Percentiles rank a stretch among this genome's conserved stretches.
Evolutionary conservation across 2,797 vertebrate species (phyloP).

Genomic region (Pangasius larnaudii): DNA sequence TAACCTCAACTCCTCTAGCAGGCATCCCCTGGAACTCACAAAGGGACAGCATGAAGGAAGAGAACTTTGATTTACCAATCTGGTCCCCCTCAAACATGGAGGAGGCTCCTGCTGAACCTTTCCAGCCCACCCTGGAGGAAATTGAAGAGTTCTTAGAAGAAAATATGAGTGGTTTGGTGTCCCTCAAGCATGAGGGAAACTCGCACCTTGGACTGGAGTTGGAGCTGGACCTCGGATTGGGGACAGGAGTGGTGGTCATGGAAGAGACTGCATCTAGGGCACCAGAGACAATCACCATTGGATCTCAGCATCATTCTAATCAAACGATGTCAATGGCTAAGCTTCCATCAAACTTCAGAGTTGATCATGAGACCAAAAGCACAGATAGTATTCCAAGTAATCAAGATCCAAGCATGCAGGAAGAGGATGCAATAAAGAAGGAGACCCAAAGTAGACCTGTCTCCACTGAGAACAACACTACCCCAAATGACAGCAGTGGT

Average conservation of each 20-base stretch:
- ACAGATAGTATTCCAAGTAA: constrained; percentile 63
- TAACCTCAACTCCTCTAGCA: constrained; percentile 59
- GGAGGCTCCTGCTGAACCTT: constrained; percentile 80
- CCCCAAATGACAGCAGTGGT: constrained; percentile 14
- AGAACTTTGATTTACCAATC: constrained; percentile 81
- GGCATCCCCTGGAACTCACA: constrained; percentile 81
- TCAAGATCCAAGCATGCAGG: constrained; percentile 35
- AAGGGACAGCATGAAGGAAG: constrained; percentile 79
- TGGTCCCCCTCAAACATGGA: constrained; percentile 80
- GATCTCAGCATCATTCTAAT: constrained; percentile 75
- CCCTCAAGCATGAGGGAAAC: constrained; percentile 77
- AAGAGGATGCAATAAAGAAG: constrained; percentile 53
- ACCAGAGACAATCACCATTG: constrained; percentile 52
- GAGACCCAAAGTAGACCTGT: constrained; percentile 65
- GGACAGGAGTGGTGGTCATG: constrained; percentile 61
- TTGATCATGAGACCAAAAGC: constrained; percentile 72
- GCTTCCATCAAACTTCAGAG: constrained; percentile 57
- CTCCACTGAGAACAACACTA: constrained; percentile 57
- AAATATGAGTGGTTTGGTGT: constrained; percentile 87
- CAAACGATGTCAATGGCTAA: constrained; percentile 72
- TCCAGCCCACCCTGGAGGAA: constrained; percentile 95
- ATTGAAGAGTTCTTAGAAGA: constrained; percentile 97
- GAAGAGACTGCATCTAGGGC: constrained; percentile 53
- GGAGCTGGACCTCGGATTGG: constrained; percentile 70
- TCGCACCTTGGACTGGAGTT: constrained; percentile 65